Evolutionary conservation across 1,140 invertebrate genomes (phyloP).

Genomic region (Drosophila mayri): DNA sequence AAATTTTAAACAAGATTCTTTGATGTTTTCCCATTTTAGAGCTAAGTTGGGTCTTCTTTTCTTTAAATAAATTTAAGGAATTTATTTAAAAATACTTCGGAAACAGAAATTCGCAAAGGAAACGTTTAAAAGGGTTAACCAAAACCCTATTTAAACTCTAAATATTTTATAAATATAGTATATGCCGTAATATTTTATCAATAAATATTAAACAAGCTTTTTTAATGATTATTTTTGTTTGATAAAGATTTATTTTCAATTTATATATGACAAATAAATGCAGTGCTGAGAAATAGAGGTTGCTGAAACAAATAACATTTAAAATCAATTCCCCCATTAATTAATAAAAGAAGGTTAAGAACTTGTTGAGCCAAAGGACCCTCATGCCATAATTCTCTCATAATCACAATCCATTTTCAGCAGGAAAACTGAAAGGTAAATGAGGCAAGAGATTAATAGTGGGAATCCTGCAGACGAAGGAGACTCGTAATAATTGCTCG

Average conservation of each 20-base stretch:
- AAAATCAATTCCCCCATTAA: background rate
- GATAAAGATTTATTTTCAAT: background rate
- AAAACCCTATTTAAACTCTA: no score
- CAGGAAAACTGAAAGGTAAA: conserved; percentile 4
- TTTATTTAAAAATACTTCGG: no score
- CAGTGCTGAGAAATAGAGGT: background rate
- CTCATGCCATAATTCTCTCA: background rate
- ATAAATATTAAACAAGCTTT: background rate
- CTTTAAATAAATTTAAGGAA: no score
- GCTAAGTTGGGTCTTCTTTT: no score
- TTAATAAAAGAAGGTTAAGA: background rate
- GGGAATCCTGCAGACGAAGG: background rate
- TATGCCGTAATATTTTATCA: background rate
- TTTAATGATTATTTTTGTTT: background rate
- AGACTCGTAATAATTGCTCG: conserved; percentile 24
- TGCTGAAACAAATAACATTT: background rate
- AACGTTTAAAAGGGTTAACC: no score
- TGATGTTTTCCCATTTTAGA: no score
- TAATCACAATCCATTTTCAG: conserved; percentile 12
- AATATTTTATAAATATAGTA: no score
- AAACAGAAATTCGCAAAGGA: no score
- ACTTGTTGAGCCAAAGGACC: conserved; percentile 10
- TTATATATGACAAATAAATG: background rate
- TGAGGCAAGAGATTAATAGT: conserved; percentile 15
- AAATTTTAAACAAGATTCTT: no score